Evolutionary conservation across 2,113 vertebrate genomes (phyloP), one percentile per base, ranked within the genome.

Genomic region (Lipophrys pholis): DNA sequence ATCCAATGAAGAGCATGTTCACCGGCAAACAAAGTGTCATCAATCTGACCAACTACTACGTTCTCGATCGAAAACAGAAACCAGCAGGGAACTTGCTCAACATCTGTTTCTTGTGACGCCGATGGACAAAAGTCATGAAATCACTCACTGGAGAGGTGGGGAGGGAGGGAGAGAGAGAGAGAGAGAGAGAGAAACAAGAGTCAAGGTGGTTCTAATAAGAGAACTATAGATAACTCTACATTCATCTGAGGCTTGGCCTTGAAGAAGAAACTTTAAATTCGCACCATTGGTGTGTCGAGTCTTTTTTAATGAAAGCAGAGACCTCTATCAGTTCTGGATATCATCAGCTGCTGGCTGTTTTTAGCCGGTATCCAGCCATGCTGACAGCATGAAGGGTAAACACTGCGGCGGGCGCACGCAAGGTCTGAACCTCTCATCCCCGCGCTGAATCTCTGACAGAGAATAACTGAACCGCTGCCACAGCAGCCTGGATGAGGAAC

Each of bases 71-170:
- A 86, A 91, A 91, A 84, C 83, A 90, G 86, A 89, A 93, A 88
- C 79, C 76, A 76, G 71, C 80, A 88, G 80, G 86, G 89, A 83
- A 89, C 85, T 81, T 48, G 53, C 69, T 72, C 86, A 94, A 30
- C 93, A 94, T 94, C 92, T 93, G 90, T 91, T 92, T 92, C 87
- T 81, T 89, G 91, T 92, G 91, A 90, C 81, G 64, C 74, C 63
- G 76, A 70, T 39, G 62, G 85, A 92, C 88, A 85, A 92, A 90
- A 90, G 83, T 92, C 86, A 91, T 93, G 86, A 92, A 93, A 91
- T 93, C 91, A 91, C 87, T 87, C 80, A 68, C 69, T 45, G 50
- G 83, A 54, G 76, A 82, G 78, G 69, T 10, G 0, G 73, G 40
- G 68, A 85, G 68, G 35, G 73, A 74, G 17, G 57, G 62, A 79